These are phyloP conservation scores for Gadus macrocephalus DNA, from an alignment of 2,113 vertebrate species.

Conservation along the genomic window DNA sequence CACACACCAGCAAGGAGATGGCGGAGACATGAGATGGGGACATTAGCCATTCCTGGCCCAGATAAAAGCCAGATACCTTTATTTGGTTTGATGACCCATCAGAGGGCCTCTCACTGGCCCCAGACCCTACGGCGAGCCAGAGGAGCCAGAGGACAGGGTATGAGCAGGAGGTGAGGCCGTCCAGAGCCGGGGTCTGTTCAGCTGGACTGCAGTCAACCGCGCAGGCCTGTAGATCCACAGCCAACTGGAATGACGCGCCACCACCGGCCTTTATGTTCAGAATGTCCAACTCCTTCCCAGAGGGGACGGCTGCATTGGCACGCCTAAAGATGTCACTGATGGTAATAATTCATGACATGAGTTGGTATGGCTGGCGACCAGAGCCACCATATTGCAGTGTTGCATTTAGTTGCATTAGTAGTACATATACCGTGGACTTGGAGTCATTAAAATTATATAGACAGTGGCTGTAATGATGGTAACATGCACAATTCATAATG, in stretches of 20 bases:
- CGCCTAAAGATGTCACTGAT: constrained; percentile 39
- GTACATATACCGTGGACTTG: not conserved
- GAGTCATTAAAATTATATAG: constrained; percentile 5
- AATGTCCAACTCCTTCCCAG: constrained; percentile 54
- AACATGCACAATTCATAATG: constrained; percentile 7
- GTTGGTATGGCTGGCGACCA: constrained; percentile 29
- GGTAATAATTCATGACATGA: constrained; percentile 57
- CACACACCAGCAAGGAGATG: constrained; percentile 6
- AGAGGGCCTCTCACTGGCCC: constrained; percentile 48
- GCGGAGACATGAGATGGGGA: constrained; percentile 10
- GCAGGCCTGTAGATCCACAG: constrained; percentile 36
- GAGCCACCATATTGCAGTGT: constrained; percentile 29
- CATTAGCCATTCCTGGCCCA: constrained; percentile 3
- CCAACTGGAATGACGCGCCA: constrained; percentile 68
- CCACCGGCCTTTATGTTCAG: constrained; percentile 52
- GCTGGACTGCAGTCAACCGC: constrained; percentile 59
- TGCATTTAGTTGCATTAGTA: constrained; percentile 14
- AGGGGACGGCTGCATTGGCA: constrained; percentile 42
- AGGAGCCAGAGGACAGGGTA: constrained; percentile 41
- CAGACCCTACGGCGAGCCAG: constrained; percentile 34
- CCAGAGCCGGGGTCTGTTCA: constrained; percentile 49
- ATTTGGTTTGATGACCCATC: constrained; percentile 68
- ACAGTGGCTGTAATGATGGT: constrained; percentile 13
- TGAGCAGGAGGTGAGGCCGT: constrained; percentile 3
- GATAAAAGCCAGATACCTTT: constrained; percentile 30